These are phyloP conservation scores for Dunckerocampus dactyliophorus DNA, from an alignment of 2,113 vertebrate genomes.

Conservation along the genomic window DNA sequence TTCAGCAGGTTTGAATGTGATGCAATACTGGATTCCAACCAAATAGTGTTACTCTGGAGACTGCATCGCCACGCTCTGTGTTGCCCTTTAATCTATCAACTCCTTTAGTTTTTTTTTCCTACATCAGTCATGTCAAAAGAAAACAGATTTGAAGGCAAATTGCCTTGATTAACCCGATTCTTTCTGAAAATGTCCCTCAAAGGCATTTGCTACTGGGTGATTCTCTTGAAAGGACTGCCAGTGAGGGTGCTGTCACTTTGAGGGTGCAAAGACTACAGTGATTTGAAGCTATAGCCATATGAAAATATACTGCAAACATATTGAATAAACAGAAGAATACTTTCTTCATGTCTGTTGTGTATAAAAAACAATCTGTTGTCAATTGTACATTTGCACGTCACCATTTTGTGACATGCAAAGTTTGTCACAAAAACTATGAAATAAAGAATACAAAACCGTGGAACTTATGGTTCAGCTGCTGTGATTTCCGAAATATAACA, in stretches of 20 bases:
- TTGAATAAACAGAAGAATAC: background rate
- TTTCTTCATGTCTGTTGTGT: background rate
- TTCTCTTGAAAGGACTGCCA: too few relatives aligned
- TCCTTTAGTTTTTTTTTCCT: background rate
- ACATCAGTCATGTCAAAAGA: conserved; percentile 17
- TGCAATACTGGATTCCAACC: conserved; percentile 1
- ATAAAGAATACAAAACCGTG: too few relatives aligned
- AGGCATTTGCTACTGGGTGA: background rate
- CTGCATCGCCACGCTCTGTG: conserved; percentile 15
- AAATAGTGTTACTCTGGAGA: conserved; percentile 12
- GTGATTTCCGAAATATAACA: too few relatives aligned
- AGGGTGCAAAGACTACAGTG: too few relatives aligned
- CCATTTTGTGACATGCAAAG: too few relatives aligned
- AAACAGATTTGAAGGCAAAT: conserved; percentile 5
- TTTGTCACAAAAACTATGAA: too few relatives aligned
- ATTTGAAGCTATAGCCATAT: too few relatives aligned
- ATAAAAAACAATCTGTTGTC: too few relatives aligned
- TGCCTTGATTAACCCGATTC: background rate
- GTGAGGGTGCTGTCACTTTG: too few relatives aligned
- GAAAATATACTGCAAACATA: too few relatives aligned
- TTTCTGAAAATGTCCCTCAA: background rate
- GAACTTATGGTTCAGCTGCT: too few relatives aligned
- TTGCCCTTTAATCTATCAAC: conserved; percentile 11
- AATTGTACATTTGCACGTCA: too few relatives aligned
- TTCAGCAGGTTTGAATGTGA: conserved; percentile 3